Evolutionary conservation across 2,113 vertebrate genomes (phyloP).

Genomic region (Phylloscopus trochiloides): DNA sequence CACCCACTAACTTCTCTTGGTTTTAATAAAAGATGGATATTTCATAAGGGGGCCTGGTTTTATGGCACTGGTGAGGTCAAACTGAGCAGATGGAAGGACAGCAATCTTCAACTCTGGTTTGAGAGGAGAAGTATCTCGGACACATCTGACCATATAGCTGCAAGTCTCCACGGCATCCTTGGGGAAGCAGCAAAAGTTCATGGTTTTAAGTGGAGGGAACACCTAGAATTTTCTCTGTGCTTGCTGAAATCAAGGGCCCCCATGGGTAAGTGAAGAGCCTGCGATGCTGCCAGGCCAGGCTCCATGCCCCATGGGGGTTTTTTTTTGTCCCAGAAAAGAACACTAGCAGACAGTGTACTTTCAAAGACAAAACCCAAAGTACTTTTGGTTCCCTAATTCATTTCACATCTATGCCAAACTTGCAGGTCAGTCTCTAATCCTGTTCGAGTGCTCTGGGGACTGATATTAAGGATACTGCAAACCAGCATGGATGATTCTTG

Average conservation of each 20-base stretch:
- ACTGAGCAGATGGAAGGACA: background rate
- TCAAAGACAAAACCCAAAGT: background rate
- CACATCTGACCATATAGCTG: background rate
- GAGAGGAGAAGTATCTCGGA: background rate
- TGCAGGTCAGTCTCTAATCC: background rate
- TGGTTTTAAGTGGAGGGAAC: background rate
- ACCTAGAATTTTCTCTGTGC: background rate
- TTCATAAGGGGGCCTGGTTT: background rate
- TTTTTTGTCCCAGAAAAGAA: background rate
- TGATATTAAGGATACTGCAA: background rate
- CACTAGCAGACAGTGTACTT: accelerated
- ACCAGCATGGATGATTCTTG: background rate
- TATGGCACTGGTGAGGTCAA: background rate
- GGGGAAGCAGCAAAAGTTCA: background rate
- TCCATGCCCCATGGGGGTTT: accelerated
- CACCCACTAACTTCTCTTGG: background rate
- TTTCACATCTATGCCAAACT: background rate
- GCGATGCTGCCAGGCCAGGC: background rate
- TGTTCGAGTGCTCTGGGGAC: background rate
- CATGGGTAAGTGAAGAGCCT: background rate
- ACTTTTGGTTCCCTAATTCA: background rate
- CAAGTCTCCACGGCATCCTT: background rate
- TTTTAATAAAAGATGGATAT: background rate
- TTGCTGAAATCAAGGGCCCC: background rate
- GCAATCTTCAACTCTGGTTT: background rate